phyloP scores from a whole-genome alignment of 92 coral and sea anemone genomes.

The Muricea muricata region DNA sequence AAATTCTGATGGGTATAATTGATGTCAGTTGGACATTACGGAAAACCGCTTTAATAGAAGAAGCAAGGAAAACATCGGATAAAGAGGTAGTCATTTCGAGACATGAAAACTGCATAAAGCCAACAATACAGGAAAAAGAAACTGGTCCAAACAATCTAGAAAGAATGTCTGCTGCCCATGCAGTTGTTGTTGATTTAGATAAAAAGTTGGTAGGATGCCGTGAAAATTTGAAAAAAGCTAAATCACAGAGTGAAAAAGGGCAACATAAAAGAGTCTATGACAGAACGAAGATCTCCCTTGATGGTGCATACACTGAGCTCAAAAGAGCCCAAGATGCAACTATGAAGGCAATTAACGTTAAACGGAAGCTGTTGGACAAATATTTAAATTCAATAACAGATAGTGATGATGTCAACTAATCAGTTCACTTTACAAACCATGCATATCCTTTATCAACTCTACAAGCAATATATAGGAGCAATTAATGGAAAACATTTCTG shows the following conservation, averaged over 20 bases:
- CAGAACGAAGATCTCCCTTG: conserved; percentile 27
- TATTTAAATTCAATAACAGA: no score
- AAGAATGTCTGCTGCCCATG: conserved; percentile 49
- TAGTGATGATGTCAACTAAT: no score
- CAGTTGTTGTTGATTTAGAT: conserved; percentile 32
- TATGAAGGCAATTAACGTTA: conserved; percentile 49
- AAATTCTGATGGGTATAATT: no score
- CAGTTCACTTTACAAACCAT: no score
- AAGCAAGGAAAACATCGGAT: conserved; percentile 3
- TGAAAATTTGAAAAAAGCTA: neutral
- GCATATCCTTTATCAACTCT: no score
- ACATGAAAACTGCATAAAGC: neutral
- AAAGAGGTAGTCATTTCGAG: no score
- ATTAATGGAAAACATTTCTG: no score
- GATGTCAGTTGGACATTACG: no score
- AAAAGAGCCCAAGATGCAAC: conserved; percentile 64
- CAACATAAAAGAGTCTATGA: neutral
- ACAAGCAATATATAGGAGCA: no score
- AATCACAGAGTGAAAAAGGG: neutral
- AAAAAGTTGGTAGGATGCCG: neutral
- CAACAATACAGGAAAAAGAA: conserved; percentile 34
- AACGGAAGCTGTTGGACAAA: no score
- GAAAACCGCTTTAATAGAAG: conserved; percentile 14
- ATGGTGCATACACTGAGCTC: conserved; percentile 64
- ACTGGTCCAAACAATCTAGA: conserved; percentile 46